Evolutionary conservation across 2,888 invertebrate species (phyloP).

Genomic region (Standfussiana lucernea): DNA sequence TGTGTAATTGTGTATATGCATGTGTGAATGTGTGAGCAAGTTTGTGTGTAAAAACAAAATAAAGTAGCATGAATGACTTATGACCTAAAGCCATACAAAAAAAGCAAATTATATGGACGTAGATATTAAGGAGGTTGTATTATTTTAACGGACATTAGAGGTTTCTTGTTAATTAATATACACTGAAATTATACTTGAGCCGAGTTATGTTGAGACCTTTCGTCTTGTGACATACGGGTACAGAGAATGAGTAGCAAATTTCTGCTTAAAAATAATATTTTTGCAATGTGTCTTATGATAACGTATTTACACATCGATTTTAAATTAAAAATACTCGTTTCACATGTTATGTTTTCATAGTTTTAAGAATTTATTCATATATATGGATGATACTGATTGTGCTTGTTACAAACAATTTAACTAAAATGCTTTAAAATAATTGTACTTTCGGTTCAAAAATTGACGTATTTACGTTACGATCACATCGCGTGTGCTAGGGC

Average conservation of each 20-base stretch:
- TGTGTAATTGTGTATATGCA: no score
- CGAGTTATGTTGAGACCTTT: slow-evolving; percentile 60
- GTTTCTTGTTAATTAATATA: slow-evolving; percentile 72
- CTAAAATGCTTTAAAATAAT: no score
- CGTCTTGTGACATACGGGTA: slow-evolving; percentile 38
- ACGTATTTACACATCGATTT: no score
- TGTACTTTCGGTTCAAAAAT: no score
- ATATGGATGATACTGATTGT: no score
- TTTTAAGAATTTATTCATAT: no score
- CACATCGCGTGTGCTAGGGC: no score
- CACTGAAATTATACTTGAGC: slow-evolving; percentile 67
- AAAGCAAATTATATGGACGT: neutral
- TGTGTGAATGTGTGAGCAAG: no score
- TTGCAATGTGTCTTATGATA: neutral
- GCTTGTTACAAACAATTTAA: no score
- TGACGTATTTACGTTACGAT: no score
- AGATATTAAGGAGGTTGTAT: slow-evolving; percentile 19
- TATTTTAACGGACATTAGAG: slow-evolving; percentile 66
- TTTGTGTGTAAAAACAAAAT: neutral
- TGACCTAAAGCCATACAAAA: neutral
- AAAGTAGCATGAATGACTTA: neutral
- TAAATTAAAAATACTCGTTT: no score
- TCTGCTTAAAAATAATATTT: neutral
- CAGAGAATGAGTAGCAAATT: neutral
- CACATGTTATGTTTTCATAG: no score